Base-by-base conservation (phyloP, 2,113 vertebrate genomes). In the Glareola pratincola region DNA sequence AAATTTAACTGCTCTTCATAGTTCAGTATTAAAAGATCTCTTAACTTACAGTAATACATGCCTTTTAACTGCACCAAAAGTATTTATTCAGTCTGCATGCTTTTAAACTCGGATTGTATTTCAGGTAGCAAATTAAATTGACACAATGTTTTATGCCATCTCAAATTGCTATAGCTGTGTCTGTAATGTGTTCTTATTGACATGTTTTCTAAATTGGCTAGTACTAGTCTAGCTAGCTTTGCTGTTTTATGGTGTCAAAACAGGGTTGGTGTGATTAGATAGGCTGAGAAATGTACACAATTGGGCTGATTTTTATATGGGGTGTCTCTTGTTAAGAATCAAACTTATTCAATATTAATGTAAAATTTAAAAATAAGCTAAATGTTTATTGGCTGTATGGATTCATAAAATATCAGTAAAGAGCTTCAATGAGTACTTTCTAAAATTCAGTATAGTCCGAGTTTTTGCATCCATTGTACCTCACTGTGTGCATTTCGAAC, bases 101-200 rank as follows among this genome's bases (percentile, higher is more conserved):
- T 97, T 94, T 94, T 92, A 96, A 97, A 85, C 69, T 78, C 54
- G 57, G 84, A 96, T 96, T 96, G 95, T 96, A 95, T 97, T 97
- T 96, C 95, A 95, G 85, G 82, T 83, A 95, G 91, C 77, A 76
- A 84, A 81, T 47, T 93, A 82, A 95, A 94, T 93, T 91, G 68
- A 84, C 27, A 60, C 54, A 68, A 63, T 85, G 41, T 77, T 92
- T 90, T 90, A 39, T 54, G 60, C 56, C 24, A 43, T 69, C 83
- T 83, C 67, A 74, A 72, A 84, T 95, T 94, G 54, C 69, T 96
- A 7, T 76, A 82, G 69, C 57, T 94, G 76, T 88, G 88, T 37
- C 91, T 95, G 86, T 79, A 97, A 57, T 92, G 62, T 71, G 20
- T 36, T 88, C 80, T 96, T 92, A 80, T 12, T 96, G 43, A 82